Evolutionary conservation across 2,888 invertebrate genomes (phyloP).

Genomic region (Chironomus tentans): DNA sequence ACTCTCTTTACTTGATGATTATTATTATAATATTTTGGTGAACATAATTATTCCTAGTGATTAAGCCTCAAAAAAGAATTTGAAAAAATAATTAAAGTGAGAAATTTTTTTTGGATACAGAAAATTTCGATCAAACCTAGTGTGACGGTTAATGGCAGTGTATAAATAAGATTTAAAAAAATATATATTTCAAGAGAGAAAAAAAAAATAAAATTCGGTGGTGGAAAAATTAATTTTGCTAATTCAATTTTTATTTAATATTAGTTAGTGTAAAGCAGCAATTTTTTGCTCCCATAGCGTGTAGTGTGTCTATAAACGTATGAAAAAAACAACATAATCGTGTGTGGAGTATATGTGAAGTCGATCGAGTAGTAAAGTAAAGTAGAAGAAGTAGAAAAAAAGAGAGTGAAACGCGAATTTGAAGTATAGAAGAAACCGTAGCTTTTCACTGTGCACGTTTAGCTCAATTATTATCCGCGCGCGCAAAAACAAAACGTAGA

Average conservation of each 20-base stretch:
- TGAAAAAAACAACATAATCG: no score
- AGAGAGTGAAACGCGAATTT: conserved; percentile 23
- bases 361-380: no score
- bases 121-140: not conserved
- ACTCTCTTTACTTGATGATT: not conserved
- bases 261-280: no score
- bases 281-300: not conserved
- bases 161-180: no score
- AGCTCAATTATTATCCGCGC: conserved; percentile 1
- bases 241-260: no score
- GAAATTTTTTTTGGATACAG: not conserved
- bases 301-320: not conserved
- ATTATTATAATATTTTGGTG: not conserved
- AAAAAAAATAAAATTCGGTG: no score
- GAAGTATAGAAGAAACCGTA: not conserved
- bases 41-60: not conserved
- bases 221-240: no score
- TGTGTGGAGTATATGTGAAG: conserved; percentile 1
- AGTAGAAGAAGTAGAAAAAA: not conserved
- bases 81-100: not conserved
- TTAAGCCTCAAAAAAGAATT: not conserved
- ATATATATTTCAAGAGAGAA: no score
- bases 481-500: not conserved
- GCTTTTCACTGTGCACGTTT: conserved; percentile 8
- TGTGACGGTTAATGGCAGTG: not conserved